A percentile compares a stretch with the other conserved stretches of the same genome.
Evolutionary conservation across 2,797 vertebrate genomes (phyloP).

Genomic region (Acanthis flammea): DNA sequence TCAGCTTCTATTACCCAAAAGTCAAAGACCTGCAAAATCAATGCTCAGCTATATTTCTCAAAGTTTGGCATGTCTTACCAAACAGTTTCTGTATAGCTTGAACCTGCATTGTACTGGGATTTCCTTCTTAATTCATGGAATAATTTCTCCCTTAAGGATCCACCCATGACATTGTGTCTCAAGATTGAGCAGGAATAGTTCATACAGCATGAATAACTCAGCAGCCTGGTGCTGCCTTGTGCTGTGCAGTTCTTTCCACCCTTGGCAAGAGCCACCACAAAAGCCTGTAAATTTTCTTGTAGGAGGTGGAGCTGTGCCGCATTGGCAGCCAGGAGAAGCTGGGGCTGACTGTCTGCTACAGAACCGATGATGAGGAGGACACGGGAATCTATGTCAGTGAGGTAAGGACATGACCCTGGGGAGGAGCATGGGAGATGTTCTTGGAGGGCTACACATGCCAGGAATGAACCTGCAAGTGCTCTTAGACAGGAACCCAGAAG

Average conservation of each 20-base stretch:
- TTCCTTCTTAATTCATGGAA: not conserved
- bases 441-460: not conserved
- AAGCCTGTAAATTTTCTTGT: not conserved
- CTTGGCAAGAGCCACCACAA: not conserved
- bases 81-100: not conserved
- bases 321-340: slow-evolving; percentile 92
- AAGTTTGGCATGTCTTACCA: not conserved
- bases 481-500: not conserved
- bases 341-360: slow-evolving; percentile 94
- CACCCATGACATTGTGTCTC: not conserved
- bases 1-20: slow-evolving; percentile 2
- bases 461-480: not conserved
- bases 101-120: not conserved
- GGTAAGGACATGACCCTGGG: slow-evolving; percentile 74
- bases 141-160: not conserved
- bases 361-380: slow-evolving; percentile 96
- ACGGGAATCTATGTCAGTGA: slow-evolving; percentile 93
- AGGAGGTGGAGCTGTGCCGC: slow-evolving; percentile 94
- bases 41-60: not conserved
- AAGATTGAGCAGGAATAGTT: not conserved
- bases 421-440: not conserved
- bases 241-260: not conserved
- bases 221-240: not conserved
- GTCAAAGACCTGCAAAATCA: not conserved
- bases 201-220: not conserved